Evolutionary conservation across 2,797 vertebrate genomes (phyloP), one percentile per base, ranked within the genome.

Genomic region (Gymnothorax reevesii): DNA sequence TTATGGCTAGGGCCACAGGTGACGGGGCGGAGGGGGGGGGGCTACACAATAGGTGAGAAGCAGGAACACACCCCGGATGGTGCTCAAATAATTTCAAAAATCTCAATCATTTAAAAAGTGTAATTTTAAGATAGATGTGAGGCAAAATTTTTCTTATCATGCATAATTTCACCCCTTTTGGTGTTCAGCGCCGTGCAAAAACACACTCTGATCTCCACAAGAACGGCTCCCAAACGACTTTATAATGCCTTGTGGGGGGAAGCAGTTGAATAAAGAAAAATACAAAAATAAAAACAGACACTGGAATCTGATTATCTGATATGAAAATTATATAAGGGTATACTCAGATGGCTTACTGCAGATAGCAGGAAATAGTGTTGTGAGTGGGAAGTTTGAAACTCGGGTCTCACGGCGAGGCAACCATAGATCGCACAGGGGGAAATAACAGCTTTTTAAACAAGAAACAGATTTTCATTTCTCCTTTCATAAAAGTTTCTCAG

Each of bases 281-380:
- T 64, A n/a, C 62, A 22, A 66, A 66, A 66, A 66, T 66, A 66
- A 66, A 79, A 79, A 75, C 71, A 42, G 71, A 49, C 73, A 49
- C 42, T 52, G 20, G 75, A 54, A 79, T 79, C 75, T 55, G 49
- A 79, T 79, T 79, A 79, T 79, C 75, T 79, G 42, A 79, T 79
- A 79, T 79, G 17, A 79, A 54, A 55, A 79, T 79, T 79, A 79
- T n/a, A 79, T 79, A 79, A 79, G 49, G 75, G 33, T 42, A 42
- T 42, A 79, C 42, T 55, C 17, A 8, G 75, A 54, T 79, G 75
- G 7, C 75, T 79, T 49, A 22, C 75, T 79, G 52, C 75, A 79
- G 75, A 75, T 8, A 55, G 42, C 75, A 79, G 17, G 75, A 54
- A 77, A 52, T 13, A 52, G 17, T 17, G 17, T 42, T 52, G 42